phyloP scores from a whole-genome alignment of 2,797 vertebrate species.

The Glyptemys insculpta region DNA sequence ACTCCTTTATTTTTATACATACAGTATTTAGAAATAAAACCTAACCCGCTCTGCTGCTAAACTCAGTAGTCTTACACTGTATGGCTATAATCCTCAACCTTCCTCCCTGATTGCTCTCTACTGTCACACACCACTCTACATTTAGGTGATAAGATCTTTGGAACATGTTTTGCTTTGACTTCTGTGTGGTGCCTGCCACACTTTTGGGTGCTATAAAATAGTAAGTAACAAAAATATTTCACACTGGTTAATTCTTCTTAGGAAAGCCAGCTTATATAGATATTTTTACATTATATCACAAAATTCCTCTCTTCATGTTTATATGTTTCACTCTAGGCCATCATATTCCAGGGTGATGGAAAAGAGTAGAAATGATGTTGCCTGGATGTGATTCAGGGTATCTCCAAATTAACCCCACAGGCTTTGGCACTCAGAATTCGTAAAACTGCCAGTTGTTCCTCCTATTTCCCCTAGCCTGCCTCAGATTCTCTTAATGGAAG shows the following conservation, averaged over 20 bases:
- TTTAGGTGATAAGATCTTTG: not conserved
- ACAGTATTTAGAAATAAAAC: not conserved
- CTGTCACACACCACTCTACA: not conserved
- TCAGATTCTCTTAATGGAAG: conserved; percentile 70
- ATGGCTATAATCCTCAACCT: not conserved
- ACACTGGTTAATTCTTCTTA: not conserved
- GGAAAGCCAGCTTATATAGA: not conserved
- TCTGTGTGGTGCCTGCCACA: not conserved
- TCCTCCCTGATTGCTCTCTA: not conserved
- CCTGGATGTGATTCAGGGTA: conserved; percentile 54
- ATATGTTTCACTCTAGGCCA: conserved; percentile 35
- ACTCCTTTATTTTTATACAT: not conserved
- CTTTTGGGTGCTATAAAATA: not conserved
- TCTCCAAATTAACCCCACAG: conserved; percentile 52
- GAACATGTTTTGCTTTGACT: not conserved
- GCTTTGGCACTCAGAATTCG: conserved; percentile 58
- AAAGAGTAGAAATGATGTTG: conserved; percentile 26
- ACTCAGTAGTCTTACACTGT: not conserved
- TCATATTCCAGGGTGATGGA: conserved; percentile 59
- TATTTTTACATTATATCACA: not conserved
- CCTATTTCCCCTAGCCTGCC: conserved; percentile 67
- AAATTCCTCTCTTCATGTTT: conserved; percentile 1
- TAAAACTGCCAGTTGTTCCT: conserved; percentile 71
- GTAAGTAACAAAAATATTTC: not conserved
- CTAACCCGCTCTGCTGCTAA: not conserved